Evolutionary conservation across 2,797 vertebrate genomes (phyloP), one percentile per base, ranked within the genome.

Genomic region (Myripristis murdjan): DNA sequence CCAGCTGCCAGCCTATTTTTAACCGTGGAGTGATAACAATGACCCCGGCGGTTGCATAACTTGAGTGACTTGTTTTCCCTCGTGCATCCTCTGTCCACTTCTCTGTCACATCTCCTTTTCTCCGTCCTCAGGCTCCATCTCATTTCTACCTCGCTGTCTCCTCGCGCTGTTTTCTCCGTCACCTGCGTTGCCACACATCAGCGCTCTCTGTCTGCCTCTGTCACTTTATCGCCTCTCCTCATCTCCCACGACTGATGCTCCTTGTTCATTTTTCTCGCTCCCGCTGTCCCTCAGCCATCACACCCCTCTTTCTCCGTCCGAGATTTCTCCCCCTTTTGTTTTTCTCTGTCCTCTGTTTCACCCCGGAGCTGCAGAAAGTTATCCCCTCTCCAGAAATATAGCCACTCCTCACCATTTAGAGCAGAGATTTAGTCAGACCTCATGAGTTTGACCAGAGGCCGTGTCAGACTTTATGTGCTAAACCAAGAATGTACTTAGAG

Each of bases 1-100:
- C 81, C 47, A 44, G 82, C 83, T 83, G 72, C 71, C 11, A 20
- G 35, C 43, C 70, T 87, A 86, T 87, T 85, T 91, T 90, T 82
- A 85, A 76, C 64, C 67, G 53, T 39, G 54, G 66, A 70, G 74
- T 64, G 62, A 70, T 65, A 66, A 64, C 57, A 12, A 74, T 62
- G 62, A 61, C 68, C 68, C 64, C 75, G 44, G 70, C 2, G 1
- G 76, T 85, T 79, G 52, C 82, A 65, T 84, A 85, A 86, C 82
- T 75, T 77, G 28, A 85, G 62, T 52, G 75, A 53, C 33, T 75
- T 64, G 59, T 77, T 81, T 73, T 81, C 56, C 18, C 9, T 26
- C 44, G 20, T 70, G 72, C 60, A 33, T 61, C 81, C 67, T 51
- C 52, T 73, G 72, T 48, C 43, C 64, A 12, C 60, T 31, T 77